A percentile compares a stretch with the other conserved stretches of the same genome.
These are phyloP conservation scores for Bradypodion pumilum DNA, from an alignment of 2,797 vertebrate species.

Conservation along the genomic window DNA sequence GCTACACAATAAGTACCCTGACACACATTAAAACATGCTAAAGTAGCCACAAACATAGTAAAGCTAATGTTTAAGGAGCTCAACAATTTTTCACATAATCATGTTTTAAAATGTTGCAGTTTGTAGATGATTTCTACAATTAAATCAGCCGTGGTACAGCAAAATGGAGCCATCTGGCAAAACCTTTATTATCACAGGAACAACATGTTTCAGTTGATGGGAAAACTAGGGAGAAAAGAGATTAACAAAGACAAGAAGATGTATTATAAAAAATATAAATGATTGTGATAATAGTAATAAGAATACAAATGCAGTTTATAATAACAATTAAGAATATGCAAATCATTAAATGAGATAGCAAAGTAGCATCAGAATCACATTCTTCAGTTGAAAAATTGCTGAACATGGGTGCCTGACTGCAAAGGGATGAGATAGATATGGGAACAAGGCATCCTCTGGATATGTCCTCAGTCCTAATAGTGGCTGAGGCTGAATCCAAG, in stretches of 20 bases:
- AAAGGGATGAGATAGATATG: neutral
- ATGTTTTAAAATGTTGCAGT: neutral
- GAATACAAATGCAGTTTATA: neutral
- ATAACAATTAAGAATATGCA: neutral
- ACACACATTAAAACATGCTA: neutral
- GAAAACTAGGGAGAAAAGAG: neutral
- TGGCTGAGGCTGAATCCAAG: too few species aligned
- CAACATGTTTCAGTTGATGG: neutral
- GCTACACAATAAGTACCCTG: neutral
- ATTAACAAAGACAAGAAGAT: neutral
- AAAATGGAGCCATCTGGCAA: constrained; percentile 11
- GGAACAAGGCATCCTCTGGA: too few species aligned
- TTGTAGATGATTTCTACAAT: constrained; percentile 15
- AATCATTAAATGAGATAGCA: neutral
- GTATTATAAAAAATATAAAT: constrained; percentile 5
- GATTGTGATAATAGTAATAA: neutral
- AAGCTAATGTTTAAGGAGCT: neutral
- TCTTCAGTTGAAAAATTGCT: neutral
- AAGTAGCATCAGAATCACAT: neutral
- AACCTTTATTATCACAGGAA: neutral
- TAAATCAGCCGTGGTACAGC: constrained; percentile 1
- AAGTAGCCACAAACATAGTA: neutral
- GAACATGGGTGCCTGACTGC: neutral
- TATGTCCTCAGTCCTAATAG: too few species aligned
- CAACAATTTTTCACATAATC: neutral